Evolutionary conservation across 1,140 invertebrate genomes (phyloP), one percentile per base, ranked within the genome.

Genomic region (Mactra quadrangularis): DNA sequence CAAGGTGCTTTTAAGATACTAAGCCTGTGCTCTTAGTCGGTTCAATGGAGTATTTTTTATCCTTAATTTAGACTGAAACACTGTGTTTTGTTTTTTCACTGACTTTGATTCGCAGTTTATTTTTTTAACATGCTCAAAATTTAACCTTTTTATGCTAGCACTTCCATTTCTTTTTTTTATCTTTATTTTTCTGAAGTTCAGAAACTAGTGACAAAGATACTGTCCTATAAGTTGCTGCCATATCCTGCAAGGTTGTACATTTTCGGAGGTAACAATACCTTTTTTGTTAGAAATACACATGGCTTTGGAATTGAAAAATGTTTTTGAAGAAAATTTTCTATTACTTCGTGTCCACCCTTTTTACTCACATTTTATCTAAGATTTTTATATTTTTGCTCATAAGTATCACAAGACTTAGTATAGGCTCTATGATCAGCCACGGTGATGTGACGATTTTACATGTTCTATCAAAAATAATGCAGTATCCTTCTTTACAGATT

Each of bases 381-480:
- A 22, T 64, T 64, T 64, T 19, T 64, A 22, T 64, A 41, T 38
- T 27, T 35, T 9, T 64, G 31, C 22, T 64, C 35, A 9, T 33
- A 4, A 64, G 31, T 7, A 7, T 64, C 60, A 64, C 60, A 64
- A 35, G 31, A 64, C n/a, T 64, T 64, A 4, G 15, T 64, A n/a
- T 29, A 64, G 22, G 31, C 4, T 64, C 60, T 35, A 33, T 64
- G 1, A 64, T 19, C 35, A 33, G 60, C 60, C 60, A 64, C 19
- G 60, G 19, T 33, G 1, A 33, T 41, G 31, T 19, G 31, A 35
- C 35, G 60, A 13, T 19, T 64, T 64, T 1, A 41, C 60, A 35
- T 64, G 60, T 64, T 64, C 60, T 33, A 64, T 33, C 17, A 64
- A 27, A 64, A 64, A 64, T 35, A 3, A 15, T 38, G 31, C 29